Base-by-base conservation (phyloP, 2,797 vertebrate genomes). In the Etheostoma nigrum region DNA sequence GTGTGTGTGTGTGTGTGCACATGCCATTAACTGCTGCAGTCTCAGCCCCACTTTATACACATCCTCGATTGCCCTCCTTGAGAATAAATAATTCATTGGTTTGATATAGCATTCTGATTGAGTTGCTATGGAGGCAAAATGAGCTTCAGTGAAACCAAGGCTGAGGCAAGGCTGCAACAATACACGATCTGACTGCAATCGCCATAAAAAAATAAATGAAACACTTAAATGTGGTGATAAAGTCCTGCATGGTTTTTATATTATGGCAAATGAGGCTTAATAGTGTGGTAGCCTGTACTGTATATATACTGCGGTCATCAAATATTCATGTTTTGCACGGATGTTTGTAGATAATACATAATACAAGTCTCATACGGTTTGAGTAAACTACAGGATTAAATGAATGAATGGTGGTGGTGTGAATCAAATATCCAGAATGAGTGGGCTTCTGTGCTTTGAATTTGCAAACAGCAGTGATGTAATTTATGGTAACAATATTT, bases 61-160 rank as follows among this genome's bases (percentile, higher is more conserved):
- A 71, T 67, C 45, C 59, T 85, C 44, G 2, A 77, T 55, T 86
- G 51, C 57, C 71, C 77, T 85, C 40, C 16, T 45, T 62, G 53
- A 81, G 70, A 78, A 88, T 93, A 71, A 93, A 94, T 94, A 69
- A 92, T 94, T 92, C 87, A 93, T 85, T 10, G 61, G 66, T 87
- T 72, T 78, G 72, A 83, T 84, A 84, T 83, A 84, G 54, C 67
- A 60, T 82, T 83, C 81, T 79, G 72, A 76, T 68, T 76, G 76
- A 47, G 91, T 90, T 90, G 84, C 83, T 84, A 87, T 88, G 91
- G 86, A 87, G 83, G 78, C 78, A 40, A 74, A 40, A 33, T 73
- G 70, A 67, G 78, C 52, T 81, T 61, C 72, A 54, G 72, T 25
- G 74, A 81, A 76, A 78, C 13, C 33, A 25, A 53, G 76, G 62